These are phyloP conservation scores for Mellivora capensis DNA, from an alignment of 2,113 vertebrate species.

Conservation along the genomic window DNA sequence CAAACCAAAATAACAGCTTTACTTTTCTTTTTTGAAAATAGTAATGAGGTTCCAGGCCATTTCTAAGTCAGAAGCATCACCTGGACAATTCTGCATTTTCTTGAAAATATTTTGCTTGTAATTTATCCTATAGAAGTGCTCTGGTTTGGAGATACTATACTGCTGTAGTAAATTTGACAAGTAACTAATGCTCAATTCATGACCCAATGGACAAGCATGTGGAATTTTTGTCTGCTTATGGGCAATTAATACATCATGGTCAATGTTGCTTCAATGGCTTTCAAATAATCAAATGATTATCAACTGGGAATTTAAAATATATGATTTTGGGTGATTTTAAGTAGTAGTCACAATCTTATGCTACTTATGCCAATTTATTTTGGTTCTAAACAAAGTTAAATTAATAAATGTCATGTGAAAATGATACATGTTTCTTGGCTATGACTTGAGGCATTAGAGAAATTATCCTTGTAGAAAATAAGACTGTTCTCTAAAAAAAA, in stretches of 20 bases:
- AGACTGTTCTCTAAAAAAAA: neutral
- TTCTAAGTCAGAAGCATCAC: neutral
- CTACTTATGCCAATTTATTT: neutral
- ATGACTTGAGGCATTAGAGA: neutral
- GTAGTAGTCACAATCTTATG: neutral
- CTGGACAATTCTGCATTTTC: neutral
- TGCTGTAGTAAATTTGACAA: neutral
- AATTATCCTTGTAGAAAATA: neutral
- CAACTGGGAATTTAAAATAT: neutral
- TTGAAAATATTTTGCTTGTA: neutral
- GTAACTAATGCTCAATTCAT: neutral
- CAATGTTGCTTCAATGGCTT: neutral
- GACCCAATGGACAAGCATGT: neutral
- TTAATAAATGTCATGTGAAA: neutral
- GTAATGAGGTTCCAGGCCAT: neutral
- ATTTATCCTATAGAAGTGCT: neutral
- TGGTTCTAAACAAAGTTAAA: neutral
- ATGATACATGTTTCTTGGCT: neutral
- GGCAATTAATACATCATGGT: neutral
- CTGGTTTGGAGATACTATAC: neutral
- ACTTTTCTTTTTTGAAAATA: neutral
- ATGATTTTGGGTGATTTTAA: neutral
- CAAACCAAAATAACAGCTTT: neutral
- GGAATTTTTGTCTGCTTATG: neutral
- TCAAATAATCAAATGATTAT: neutral